phyloP scores from a whole-genome alignment of 2,888 invertebrate species.

The Holacanthella duospinosa region DNA sequence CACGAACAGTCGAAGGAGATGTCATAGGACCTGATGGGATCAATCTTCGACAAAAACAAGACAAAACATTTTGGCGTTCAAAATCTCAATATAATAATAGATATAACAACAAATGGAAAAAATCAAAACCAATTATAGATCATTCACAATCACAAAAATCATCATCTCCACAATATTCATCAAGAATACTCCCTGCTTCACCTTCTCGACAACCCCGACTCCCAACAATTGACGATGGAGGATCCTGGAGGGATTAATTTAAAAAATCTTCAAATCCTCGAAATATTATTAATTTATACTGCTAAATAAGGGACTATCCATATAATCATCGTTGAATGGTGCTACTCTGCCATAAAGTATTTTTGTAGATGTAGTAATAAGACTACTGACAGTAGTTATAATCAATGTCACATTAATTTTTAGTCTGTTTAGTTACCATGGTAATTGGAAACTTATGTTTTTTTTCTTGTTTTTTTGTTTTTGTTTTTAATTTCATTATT shows the following conservation, averaged over 20 bases:
- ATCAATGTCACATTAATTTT: too few relatives aligned
- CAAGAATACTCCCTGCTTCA: not conserved
- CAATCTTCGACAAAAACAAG: conserved; percentile 13
- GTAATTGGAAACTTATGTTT: too few relatives aligned
- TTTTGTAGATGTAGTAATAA: too few relatives aligned
- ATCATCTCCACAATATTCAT: not conserved
- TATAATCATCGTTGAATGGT: too few relatives aligned
- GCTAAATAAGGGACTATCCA: too few relatives aligned
- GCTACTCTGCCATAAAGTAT: too few relatives aligned
- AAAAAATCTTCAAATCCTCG: too few relatives aligned
- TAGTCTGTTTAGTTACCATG: too few relatives aligned
- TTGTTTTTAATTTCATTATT: too few relatives aligned
- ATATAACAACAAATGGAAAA: conserved; percentile 16
- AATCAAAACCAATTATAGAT: not conserved
- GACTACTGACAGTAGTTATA: too few relatives aligned
- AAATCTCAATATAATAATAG: conserved; percentile 24
- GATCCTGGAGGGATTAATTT: not conserved
- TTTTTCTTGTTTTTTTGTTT: too few relatives aligned
- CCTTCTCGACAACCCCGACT: not conserved
- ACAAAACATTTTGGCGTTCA: conserved; percentile 30
- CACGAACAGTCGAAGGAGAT: not conserved
- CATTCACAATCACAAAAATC: not conserved
- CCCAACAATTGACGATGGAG: conserved; percentile 5
- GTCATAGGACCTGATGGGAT: not conserved
- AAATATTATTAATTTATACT: too few relatives aligned